Evolutionary conservation across 2,113 vertebrate species (phyloP).

Genomic region (Zosterops borbonicus): DNA sequence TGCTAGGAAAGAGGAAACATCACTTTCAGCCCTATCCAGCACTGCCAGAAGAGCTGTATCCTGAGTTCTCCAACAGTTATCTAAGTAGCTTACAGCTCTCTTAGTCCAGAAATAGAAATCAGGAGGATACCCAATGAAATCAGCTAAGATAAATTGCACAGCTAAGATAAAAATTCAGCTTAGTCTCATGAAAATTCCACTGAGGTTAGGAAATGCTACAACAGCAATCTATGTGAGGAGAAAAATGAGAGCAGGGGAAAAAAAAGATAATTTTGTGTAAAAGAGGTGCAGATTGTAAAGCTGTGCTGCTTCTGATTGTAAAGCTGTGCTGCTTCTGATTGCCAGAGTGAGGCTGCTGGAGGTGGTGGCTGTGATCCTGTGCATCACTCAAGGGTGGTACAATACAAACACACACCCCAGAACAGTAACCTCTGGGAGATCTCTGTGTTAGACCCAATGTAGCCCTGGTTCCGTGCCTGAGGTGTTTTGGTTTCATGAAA

Average conservation of each 20-base stretch:
- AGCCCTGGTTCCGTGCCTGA: no score
- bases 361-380: no score
- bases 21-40: background rate
- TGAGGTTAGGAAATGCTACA: background rate
- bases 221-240: background rate
- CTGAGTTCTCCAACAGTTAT: background rate
- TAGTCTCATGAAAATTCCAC: background rate
- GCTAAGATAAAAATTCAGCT: background rate
- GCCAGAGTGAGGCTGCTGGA: background rate
- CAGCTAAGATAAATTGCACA: background rate
- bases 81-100: background rate
- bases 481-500: no score
- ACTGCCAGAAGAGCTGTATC: background rate
- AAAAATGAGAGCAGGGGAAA: background rate
- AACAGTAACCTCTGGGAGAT: background rate
- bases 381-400: background rate
- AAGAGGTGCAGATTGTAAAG: background rate
- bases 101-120: background rate
- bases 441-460: no score
- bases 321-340: background rate
- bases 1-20: background rate
- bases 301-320: background rate
- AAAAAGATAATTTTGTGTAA: background rate
- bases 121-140: background rate
- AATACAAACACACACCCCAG: background rate